Evolutionary conservation across 2,797 vertebrate species (phyloP).

Genomic region (Sternotherus odoratus): DNA sequence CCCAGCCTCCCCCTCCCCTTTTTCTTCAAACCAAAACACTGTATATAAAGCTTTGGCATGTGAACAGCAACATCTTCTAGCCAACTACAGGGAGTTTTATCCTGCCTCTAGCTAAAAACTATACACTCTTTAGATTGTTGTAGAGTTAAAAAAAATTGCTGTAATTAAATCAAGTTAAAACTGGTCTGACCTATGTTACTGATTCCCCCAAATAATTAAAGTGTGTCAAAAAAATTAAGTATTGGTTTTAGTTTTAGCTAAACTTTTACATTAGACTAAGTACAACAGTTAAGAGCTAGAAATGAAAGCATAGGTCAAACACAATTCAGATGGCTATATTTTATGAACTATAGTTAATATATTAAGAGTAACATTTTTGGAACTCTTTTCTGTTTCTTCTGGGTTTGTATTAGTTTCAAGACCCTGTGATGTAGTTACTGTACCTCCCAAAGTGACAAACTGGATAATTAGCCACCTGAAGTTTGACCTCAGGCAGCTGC

Average conservation of each 20-base stretch:
- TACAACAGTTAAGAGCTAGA: not conserved
- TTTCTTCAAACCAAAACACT: conserved; percentile 30
- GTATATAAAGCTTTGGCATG: conserved; percentile 22
- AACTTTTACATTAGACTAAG: not conserved
- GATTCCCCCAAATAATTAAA: conserved; percentile 70
- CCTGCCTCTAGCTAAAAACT: conserved; percentile 71
- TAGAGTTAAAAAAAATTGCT: conserved; percentile 67
- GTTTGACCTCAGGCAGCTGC: conserved; percentile 48
- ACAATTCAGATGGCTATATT: not conserved
- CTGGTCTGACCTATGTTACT: conserved; percentile 69
- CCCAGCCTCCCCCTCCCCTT: not conserved
- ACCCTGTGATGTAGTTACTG: not conserved
- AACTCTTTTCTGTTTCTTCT: not conserved
- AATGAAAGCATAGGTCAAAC: not conserved
- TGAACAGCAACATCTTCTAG: conserved; percentile 55
- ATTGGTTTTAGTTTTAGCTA: conserved; percentile 7
- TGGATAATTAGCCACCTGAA: conserved; percentile 17
- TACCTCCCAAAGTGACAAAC: conserved; percentile 7
- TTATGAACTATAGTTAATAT: not conserved
- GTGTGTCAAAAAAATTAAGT: conserved; percentile 44
- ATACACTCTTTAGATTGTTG: conserved; percentile 67
- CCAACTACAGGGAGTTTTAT: conserved; percentile 64
- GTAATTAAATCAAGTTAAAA: conserved; percentile 76
- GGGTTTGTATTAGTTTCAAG: conserved; percentile 24
- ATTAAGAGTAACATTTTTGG: not conserved